Conservation (phyloP, 1,140 invertebrate species). For the Pachyrhynchus sulphureomaculatus region DNA sequence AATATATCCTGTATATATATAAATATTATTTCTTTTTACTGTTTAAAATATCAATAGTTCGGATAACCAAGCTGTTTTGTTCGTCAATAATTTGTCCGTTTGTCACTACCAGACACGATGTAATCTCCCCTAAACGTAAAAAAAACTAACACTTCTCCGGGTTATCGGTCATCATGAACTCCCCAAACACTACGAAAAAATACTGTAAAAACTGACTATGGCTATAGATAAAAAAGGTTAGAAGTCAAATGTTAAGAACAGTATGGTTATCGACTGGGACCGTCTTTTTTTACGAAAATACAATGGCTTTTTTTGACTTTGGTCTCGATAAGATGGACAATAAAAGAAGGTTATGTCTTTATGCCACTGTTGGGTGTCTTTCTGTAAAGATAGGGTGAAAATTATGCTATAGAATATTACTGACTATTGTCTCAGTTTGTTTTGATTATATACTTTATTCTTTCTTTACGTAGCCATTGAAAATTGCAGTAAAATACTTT, state of each 20-base stretch:
- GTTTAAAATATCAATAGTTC: too few relatives aligned
- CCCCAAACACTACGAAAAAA: neutral
- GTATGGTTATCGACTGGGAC: conserved; percentile 1
- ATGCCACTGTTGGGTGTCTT: conserved; percentile 7
- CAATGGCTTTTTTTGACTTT: conserved; percentile 9
- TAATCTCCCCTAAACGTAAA: too few relatives aligned
- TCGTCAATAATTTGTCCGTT: too few relatives aligned
- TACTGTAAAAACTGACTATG: neutral
- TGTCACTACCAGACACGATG: too few relatives aligned
- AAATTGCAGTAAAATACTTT: too few relatives aligned
- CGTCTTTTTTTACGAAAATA: conserved; percentile 15
- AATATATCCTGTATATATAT: too few relatives aligned
- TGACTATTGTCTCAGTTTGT: too few relatives aligned
- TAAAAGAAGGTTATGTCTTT: conserved; percentile 13
- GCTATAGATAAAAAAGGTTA: conserved; percentile 13
- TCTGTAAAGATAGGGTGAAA: neutral
- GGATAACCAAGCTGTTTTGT: too few relatives aligned
- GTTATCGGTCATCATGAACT: conserved; percentile 3
- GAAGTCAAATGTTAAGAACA: conserved; percentile 4
- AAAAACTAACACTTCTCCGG: neutral
- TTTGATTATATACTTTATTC: too few relatives aligned
- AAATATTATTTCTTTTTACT: too few relatives aligned
- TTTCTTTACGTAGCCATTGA: too few relatives aligned
- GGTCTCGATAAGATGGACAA: conserved; percentile 14
- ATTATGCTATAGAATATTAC: too few relatives aligned